Base-by-base conservation (phyloP, 2,797 vertebrate genomes). In the Squalus acanthias region DNA sequence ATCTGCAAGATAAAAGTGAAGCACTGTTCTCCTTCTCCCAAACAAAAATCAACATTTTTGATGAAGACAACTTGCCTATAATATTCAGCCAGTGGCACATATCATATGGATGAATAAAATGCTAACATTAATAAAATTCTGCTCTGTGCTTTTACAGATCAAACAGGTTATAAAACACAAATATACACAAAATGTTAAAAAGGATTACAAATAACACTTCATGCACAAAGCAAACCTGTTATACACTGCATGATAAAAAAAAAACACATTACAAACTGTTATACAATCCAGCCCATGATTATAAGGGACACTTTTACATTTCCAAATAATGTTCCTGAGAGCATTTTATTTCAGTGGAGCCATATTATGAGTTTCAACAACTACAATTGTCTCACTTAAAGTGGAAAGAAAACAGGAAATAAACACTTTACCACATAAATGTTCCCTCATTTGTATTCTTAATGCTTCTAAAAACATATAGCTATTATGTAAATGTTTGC, bases 151-250 rank as follows among this genome's bases (percentile, higher is more conserved):
- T 39, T 69, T 39, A 93, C 39, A 67, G 39, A 65, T n/a, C n/a
- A 92, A 92, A 92, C 60, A 93, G n/a, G n/a, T 69, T 93, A 67
- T 69, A 67, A 93, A 93, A 93, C 65, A 69, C n/a, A 93, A 67
- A 22, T 69, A 46, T 93, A 67, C n/a, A 93, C 63, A 93, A 17
- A 63, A 67, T 93, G 91, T 46, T 93, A 24, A 24, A 93, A 93
- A 15, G 15, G n/a, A 46, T 69, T 67, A 69, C n/a, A 93, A 46
- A 24, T 69, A 93, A 12, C 63, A 46, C 82, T 17, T 46, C 65
- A 69, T 33, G 17, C 91, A 67, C 60, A 92, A n/a, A 67, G 20
- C 60, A 92, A 92, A 92, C 29, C 65, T 93, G 91, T 8, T 17
- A 20, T 67, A 39, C n/a, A 12, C 17, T 69, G 63, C 24, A 24